Evolutionary conservation across 1,140 invertebrate genomes (phyloP).

Genomic region (Aplysia californica): DNA sequence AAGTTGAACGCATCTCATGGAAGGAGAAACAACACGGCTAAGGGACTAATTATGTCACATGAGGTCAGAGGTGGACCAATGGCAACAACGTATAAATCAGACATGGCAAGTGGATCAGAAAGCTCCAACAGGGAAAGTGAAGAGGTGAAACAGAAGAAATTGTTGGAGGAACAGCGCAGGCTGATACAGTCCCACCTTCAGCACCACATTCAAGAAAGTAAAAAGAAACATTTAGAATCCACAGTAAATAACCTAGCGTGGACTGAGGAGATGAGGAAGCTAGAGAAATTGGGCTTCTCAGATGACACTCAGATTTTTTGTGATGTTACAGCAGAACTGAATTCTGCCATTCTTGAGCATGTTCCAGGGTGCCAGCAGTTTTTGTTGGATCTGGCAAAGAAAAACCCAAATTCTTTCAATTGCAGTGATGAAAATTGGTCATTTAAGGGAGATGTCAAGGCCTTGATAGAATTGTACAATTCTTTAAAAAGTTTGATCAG

Average conservation of each 20-base stretch:
- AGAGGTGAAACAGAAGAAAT: neutral
- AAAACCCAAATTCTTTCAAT: neutral
- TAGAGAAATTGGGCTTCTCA: neutral
- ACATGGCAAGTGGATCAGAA: neutral
- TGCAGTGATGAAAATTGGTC: neutral
- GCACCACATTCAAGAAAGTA: constrained; percentile 1
- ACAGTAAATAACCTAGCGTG: neutral
- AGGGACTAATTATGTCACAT: neutral
- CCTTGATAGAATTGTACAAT: constrained; percentile 12
- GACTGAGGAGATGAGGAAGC: neutral
- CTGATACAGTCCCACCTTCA: constrained; percentile 10
- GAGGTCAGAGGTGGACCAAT: neutral
- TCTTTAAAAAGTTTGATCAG: neutral
- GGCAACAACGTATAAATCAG: neutral
- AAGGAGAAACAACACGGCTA: neutral
- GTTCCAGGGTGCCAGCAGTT: constrained; percentile 21
- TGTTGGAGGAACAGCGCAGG: neutral
- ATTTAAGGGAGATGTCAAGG: constrained; percentile 5
- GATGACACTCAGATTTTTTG: constrained; percentile 19
- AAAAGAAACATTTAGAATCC: neutral
- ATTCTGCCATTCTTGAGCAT: neutral
- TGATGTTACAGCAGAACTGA: constrained; percentile 2
- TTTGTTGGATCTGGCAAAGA: constrained; percentile 1
- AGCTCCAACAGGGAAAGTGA: neutral
- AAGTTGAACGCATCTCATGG: too few relatives aligned